phyloP scores from a whole-genome alignment of 2,888 invertebrate species.

The Zhuqinia jingwanae region DNA sequence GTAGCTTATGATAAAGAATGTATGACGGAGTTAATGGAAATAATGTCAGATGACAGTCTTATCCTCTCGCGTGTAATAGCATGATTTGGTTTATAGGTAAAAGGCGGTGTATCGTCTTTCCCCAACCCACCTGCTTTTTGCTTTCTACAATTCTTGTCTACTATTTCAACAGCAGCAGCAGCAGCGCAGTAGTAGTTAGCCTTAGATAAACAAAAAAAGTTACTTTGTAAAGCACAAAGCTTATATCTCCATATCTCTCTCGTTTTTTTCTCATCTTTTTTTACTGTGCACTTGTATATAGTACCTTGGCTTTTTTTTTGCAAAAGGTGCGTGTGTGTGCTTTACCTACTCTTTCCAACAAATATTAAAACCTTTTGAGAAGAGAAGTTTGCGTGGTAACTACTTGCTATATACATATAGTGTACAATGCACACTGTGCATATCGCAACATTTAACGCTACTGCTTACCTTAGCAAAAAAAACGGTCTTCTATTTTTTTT shows the following conservation, averaged over 20 bases:
- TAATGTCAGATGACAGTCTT: conserved; percentile 12
- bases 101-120: background rate
- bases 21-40: conserved; percentile 2
- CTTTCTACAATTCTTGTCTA: background rate
- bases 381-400: background rate
- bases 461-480: background rate
- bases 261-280: background rate
- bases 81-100: background rate
- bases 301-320: conserved; percentile 7
- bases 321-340: background rate
- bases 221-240: conserved; percentile 26
- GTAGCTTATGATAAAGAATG: conserved; percentile 16
- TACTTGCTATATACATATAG: background rate
- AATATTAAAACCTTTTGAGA: conserved; percentile 22
- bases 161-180: background rate
- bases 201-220: conserved; percentile 24
- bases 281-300: background rate
- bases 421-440: no score
- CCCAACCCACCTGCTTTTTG: background rate
- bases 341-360: conserved; percentile 32
- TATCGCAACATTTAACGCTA: conserved; percentile 10
- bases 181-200: no score
- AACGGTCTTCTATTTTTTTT: conserved; percentile 48
- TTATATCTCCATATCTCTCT: background rate
- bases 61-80: background rate